Evolutionary conservation across 2,888 invertebrate species (phyloP).

Genomic region (Gnatocerus cornutus): DNA sequence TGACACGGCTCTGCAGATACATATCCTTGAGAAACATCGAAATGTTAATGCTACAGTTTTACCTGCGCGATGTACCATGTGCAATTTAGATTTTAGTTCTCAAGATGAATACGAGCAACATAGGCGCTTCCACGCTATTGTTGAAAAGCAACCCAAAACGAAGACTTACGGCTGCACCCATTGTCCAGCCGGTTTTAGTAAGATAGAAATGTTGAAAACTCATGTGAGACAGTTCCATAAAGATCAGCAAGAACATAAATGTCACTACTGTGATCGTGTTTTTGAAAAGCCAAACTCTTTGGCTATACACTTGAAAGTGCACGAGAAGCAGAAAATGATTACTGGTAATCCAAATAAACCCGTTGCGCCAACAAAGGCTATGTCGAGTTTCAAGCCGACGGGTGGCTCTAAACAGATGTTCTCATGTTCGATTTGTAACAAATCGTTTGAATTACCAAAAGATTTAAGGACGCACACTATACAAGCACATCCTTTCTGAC

Average conservation of each 20-base stretch:
- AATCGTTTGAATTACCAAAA: slow-evolving; percentile 67
- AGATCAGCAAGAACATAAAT: slow-evolving; percentile 72
- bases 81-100: slow-evolving; percentile 76
- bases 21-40: slow-evolving; percentile 67
- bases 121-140: slow-evolving; percentile 72
- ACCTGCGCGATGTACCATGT: slow-evolving; percentile 73
- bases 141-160: slow-evolving; percentile 55
- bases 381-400: slow-evolving; percentile 59
- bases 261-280: slow-evolving; percentile 78
- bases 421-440: slow-evolving; percentile 76
- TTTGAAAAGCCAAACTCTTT: slow-evolving; percentile 78
- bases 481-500: slow-evolving; percentile 68
- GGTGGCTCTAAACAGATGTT: slow-evolving; percentile 69
- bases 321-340: slow-evolving; percentile 71
- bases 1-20: slow-evolving; percentile 67
- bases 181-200: slow-evolving; percentile 78
- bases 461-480: slow-evolving; percentile 69
- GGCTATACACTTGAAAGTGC: slow-evolving; percentile 77
- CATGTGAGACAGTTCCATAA: slow-evolving; percentile 78
- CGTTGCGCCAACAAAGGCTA: neutral
- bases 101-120: slow-evolving; percentile 77
- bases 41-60: slow-evolving; percentile 65
- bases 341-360: slow-evolving; percentile 57
- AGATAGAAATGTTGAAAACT: slow-evolving; percentile 77
- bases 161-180: slow-evolving; percentile 74